These are phyloP conservation scores for Montifringilla adamsi DNA, from an alignment of 2,113 vertebrate genomes.

Conservation along the genomic window DNA sequence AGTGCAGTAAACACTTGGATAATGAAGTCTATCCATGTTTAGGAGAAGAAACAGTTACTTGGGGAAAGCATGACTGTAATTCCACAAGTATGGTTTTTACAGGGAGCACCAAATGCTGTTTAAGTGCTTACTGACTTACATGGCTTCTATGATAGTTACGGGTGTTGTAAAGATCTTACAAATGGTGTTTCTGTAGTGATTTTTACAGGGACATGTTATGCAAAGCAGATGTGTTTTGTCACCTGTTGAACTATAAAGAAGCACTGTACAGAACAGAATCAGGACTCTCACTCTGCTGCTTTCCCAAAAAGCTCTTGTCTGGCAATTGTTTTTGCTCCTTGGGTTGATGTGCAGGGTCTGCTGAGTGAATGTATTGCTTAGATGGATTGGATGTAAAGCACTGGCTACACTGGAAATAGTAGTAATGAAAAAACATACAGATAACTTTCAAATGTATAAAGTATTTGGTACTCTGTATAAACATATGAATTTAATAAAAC, in stretches of 20 bases:
- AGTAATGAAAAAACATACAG: neutral
- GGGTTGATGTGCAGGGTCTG: accelerated
- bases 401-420: neutral
- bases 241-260: neutral
- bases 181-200: conserved; percentile 28
- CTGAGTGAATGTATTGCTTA: neutral
- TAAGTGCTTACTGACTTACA: conserved; percentile 2
- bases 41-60: neutral
- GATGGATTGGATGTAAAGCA: neutral
- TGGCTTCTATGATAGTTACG: neutral
- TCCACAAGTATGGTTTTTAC: conserved; percentile 22
- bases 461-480: conserved; percentile 20
- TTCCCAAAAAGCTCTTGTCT: neutral
- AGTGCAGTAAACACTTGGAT: neutral
- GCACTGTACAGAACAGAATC: neutral
- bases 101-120: neutral
- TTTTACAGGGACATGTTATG: neutral
- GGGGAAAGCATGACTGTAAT: neutral
- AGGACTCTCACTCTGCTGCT: neutral
- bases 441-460: conserved; percentile 27
- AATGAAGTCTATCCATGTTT: conserved; percentile 2
- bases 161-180: conserved; percentile 31
- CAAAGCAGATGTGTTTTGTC: conserved; percentile 43
- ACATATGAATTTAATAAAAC: conserved; percentile 59
- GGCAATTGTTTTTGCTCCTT: neutral